Evolutionary conservation across 2,888 invertebrate species (phyloP), one percentile per base, ranked within the genome.

Genomic region (Volucella inflata): DNA sequence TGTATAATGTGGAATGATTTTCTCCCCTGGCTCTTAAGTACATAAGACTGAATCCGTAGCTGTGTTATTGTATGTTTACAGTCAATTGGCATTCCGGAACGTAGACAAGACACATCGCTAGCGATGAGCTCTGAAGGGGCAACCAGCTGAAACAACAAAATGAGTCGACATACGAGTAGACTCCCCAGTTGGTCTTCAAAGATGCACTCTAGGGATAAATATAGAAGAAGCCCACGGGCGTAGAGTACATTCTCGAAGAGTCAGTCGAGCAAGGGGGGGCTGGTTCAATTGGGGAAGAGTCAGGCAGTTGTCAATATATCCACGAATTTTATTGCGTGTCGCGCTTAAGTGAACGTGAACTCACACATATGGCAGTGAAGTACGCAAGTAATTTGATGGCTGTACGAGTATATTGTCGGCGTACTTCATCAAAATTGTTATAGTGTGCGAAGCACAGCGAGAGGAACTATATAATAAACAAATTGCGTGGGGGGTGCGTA

Each of bases 101-200:
- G 21, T 38, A 9, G n/a, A 8, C 36, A 30, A 14, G 65, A 51
- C n/a, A 38, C 80, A 75, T 60, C 67, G 48, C 74, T 51, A 36
- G 62, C 76, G 51, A 53, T 77, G 30, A 38, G 14, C 51, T 60
- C 42, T 36, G 38, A 67, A n/a, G 9, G 6, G 16, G 14, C 57
- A 40, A 62, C 64, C 79, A 84, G 79, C 79, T 84, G 83, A 75
- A 84, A 75, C 57, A 84, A 84, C 75, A 84, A 38, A 60, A 74
- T 36, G 6, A 68, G 42, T 48, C 62, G 30, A 30, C 51, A 65
- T 65, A n/a, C n/a, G n/a, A n/a, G n/a, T n/a, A 57, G 64, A 64
- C 83, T 84, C 83, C 74, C 64, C 83, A 79, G 79, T 84, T 84
- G 83, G 83, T 84, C 83, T 46, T 74, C 40, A n/a, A 71, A 46